phyloP scores from a whole-genome alignment of 2,797 vertebrate species.

The Gephyroberyx darwinii region DNA sequence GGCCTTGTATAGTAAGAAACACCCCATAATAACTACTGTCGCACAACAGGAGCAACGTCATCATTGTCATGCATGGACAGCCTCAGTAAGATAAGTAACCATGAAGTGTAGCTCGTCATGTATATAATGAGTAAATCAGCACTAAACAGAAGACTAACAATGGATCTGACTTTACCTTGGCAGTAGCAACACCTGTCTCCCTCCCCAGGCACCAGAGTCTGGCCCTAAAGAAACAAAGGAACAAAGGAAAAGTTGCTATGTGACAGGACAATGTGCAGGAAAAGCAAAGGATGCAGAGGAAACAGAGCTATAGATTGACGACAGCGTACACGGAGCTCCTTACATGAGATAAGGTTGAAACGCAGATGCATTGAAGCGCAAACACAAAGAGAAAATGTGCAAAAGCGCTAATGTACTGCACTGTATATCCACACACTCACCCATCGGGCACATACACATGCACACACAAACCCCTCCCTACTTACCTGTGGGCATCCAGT shows the following conservation, averaged over 20 bases:
- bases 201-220: constrained; percentile 77
- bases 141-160: constrained; percentile 6
- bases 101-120: not conserved
- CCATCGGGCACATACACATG: not conserved
- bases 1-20: too few relatives aligned
- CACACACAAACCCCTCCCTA: not conserved
- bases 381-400: not conserved
- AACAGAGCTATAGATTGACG: not conserved
- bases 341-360: constrained; percentile 10
- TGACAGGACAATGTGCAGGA: not conserved
- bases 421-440: not conserved
- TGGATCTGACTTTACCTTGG: constrained; percentile 42
- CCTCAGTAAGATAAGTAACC: not conserved
- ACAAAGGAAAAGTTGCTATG: constrained; percentile 9
- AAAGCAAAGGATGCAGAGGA: constrained; percentile 9
- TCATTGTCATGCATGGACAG: not conserved
- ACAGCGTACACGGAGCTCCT: not conserved
- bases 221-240: constrained; percentile 76
- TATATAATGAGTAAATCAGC: not conserved
- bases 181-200: constrained; percentile 86
- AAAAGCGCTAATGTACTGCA: not conserved
- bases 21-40: too few relatives aligned
- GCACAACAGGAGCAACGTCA: not conserved
- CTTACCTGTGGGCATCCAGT: constrained; percentile 87
- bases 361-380: not conserved